A percentile compares a stretch with the other conserved stretches of the same genome.
Conservation (phyloP, 2,888 invertebrate genomes). For the Darwinula stevensoni region DNA sequence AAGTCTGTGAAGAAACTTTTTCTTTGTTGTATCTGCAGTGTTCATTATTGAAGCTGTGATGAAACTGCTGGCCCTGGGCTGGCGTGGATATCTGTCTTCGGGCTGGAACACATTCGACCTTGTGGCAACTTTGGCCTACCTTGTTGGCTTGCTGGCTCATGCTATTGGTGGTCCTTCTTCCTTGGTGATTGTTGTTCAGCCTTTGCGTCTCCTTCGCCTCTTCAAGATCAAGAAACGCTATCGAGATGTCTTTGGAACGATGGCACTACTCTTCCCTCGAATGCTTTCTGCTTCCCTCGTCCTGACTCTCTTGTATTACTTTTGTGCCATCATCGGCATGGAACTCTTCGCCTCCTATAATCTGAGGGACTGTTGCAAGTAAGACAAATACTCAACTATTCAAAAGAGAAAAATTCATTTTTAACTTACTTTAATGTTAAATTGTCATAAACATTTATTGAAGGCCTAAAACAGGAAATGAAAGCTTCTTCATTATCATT, state of each 20-base stretch:
- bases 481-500: too few species aligned
- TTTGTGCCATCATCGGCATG: conserved; percentile 69
- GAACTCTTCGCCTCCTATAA: conserved; percentile 45
- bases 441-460: too few species aligned
- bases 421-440: too few species aligned
- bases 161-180: conserved; percentile 29
- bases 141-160: conserved; percentile 31
- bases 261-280: conserved; percentile 45
- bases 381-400: too few species aligned
- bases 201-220: conserved; percentile 21
- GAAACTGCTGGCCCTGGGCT: conserved; percentile 39
- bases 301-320: conserved; percentile 46
- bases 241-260: conserved; percentile 49
- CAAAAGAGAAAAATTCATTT: too few species aligned
- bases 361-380: conserved; percentile 54
- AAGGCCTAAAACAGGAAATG: too few species aligned
- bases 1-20: too few species aligned
- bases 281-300: conserved; percentile 56
- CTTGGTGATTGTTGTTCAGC: conserved; percentile 38
- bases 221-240: conserved; percentile 23
- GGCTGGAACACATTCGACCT: conserved; percentile 64
- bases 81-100: conserved; percentile 36
- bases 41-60: conserved; percentile 40
- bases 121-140: conserved; percentile 26
- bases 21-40: conserved; percentile 26